These are phyloP conservation scores for Tretioscincus oriximinensis DNA, from an alignment of 2,113 vertebrate genomes.

Conservation along the genomic window DNA sequence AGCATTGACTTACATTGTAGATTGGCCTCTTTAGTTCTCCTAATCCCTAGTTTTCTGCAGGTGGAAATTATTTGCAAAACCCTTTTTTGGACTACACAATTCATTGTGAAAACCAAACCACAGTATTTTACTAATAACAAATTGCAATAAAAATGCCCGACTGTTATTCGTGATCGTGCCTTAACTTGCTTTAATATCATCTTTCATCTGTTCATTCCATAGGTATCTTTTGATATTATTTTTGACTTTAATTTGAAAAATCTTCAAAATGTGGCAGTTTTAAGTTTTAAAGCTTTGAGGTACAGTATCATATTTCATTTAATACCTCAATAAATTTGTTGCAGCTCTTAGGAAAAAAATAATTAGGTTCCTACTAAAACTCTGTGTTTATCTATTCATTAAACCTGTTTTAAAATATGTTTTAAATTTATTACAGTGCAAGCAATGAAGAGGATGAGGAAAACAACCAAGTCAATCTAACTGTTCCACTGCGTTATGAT, in stretches of 20 bases:
- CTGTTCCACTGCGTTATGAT: conserved; percentile 80
- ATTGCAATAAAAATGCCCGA: neutral
- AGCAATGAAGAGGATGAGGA: conserved; percentile 73
- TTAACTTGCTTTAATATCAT: neutral
- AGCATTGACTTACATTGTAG: too few relatives aligned
- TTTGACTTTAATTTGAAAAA: conserved; percentile 87
- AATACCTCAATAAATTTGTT: neutral
- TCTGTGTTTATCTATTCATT: neutral
- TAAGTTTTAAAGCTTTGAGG: conserved; percentile 82
- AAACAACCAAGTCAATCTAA: conserved; percentile 78
- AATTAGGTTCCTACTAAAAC: neutral
- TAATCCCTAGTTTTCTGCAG: too few relatives aligned
- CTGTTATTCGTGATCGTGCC: neutral
- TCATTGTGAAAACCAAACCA: too few relatives aligned
- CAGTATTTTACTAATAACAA: too few relatives aligned
- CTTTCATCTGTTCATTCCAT: conserved; percentile 2
- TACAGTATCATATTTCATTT: conserved; percentile 52
- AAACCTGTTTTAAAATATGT: conserved; percentile 7
- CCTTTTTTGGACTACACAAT: too few relatives aligned
- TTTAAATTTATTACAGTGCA: conserved; percentile 74
- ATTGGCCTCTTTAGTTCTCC: too few relatives aligned
- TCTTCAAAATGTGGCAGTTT: conserved; percentile 71
- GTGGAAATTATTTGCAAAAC: too few relatives aligned
- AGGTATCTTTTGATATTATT: conserved; percentile 84
- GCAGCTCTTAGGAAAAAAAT: neutral